Base-by-base conservation (phyloP, 2,113 vertebrate species). In the Cryptotis parvus region DNA sequence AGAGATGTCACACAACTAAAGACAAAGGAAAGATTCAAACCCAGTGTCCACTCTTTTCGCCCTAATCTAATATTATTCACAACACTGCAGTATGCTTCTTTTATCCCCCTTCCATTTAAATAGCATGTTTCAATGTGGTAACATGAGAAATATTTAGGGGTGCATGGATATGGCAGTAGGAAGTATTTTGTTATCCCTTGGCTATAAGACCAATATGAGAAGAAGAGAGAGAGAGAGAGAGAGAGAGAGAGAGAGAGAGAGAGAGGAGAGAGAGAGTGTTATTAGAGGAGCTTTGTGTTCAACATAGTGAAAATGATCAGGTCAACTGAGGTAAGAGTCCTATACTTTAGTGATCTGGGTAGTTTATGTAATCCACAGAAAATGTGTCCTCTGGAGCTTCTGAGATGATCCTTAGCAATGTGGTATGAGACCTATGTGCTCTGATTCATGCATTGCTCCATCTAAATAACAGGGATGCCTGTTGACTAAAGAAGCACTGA, bases 401-500 rank as follows among this genome's bases (percentile, higher is more conserved):
- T 84, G 69, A 89, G 18, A 84, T 15, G 22, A 58, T 61, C 39
- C 41, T 79, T 29, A 82, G 9, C 70, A 27, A 43, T 39, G 73
- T 41, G 37, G 26, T 63, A 52, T n/a, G 75, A 72, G 45, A 49
- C 55, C 31, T n/a, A 45, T 33, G 29, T 45, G 37, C 66, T 89
- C 37, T 35, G 39, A 73, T 45, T 93, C 76, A 69, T 0, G 4
- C 55, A 7, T 16, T 78, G 16, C n/a, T 39, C n/a, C n/a, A n/a
- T n/a, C 45, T 29, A 10, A 70, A 37, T 5, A 58, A 31, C 63
- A 26, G 33, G 58, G 12, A 87, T 18, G 3, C 37, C 68, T 75
- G 31, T 31, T 87, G 33, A 20, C 58, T 91, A 89, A 94, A 84
- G 37, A 89, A 79, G 58, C 33, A 26, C 24, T 68, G 66, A 72